These are phyloP conservation scores for Ectemnius lituratus DNA, from an alignment of 2,888 invertebrate species.

Conservation along the genomic window DNA sequence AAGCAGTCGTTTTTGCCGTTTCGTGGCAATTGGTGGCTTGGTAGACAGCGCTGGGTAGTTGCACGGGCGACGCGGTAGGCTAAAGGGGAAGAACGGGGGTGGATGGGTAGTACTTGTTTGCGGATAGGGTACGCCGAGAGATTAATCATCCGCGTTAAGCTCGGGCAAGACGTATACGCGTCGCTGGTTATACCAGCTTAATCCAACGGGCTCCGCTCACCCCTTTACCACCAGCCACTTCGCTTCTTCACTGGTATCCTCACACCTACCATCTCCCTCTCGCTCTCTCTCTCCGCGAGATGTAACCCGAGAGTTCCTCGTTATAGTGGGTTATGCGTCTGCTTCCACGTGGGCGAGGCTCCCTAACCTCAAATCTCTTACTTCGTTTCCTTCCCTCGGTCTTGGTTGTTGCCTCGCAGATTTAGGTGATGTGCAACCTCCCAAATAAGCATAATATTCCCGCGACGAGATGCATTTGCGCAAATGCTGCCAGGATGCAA, in stretches of 20 bases:
- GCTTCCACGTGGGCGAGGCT: slow-evolving; percentile 44
- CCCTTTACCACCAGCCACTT: slow-evolving; percentile 45
- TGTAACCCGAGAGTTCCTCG: slow-evolving; percentile 50
- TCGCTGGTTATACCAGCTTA: slow-evolving; percentile 65
- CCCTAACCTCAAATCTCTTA: slow-evolving; percentile 47
- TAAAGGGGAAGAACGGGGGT: slow-evolving; percentile 12
- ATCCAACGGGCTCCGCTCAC: slow-evolving; percentile 57
- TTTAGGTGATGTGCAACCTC: slow-evolving; percentile 9
- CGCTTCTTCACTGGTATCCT: slow-evolving; percentile 49
- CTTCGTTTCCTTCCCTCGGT: slow-evolving; percentile 20
- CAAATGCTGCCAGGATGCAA: too few relatives aligned
- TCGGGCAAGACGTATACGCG: slow-evolving; percentile 67
- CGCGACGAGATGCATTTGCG: too few relatives aligned
- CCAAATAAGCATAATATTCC: background rate
- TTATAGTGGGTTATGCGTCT: slow-evolving; percentile 47
- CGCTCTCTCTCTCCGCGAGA: slow-evolving; percentile 24
- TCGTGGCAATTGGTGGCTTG: slow-evolving; percentile 41
- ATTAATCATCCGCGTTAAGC: slow-evolving; percentile 74
- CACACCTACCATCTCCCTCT: slow-evolving; percentile 6
- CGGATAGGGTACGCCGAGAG: slow-evolving; percentile 67
- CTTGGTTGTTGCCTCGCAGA: too few relatives aligned
- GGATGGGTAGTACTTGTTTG: slow-evolving; percentile 64
- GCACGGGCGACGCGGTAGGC: too few relatives aligned
- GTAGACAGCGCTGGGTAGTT: slow-evolving; percentile 9
- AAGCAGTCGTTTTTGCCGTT: slow-evolving; percentile 60